phyloP scores from a whole-genome alignment of 2,888 invertebrate genomes.

The Hermaeophaga mercurialis region DNA sequence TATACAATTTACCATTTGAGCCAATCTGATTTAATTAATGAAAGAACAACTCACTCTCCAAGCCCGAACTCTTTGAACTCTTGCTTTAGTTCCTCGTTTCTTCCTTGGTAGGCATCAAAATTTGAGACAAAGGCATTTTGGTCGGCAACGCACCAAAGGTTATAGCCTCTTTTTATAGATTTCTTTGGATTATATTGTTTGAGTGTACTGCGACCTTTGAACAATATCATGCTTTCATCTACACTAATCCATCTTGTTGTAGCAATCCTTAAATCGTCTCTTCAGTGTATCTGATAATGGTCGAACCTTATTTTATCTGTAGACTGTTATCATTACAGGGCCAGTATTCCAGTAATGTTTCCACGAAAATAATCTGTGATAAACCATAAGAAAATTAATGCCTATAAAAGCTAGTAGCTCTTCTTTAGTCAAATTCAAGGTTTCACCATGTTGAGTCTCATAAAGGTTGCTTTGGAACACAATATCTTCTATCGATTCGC shows the following conservation, averaged over 20 bases:
- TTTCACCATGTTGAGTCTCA: too few species aligned
- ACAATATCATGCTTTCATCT: constrained; percentile 35
- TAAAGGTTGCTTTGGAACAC: too few species aligned
- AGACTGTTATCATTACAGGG: constrained; percentile 28
- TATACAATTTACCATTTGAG: constrained; percentile 22
- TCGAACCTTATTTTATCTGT: constrained; percentile 28
- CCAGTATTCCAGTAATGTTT: constrained; percentile 21
- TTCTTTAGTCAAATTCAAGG: too few species aligned
- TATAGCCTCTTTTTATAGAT: constrained; percentile 40
- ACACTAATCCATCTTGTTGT: constrained; percentile 25
- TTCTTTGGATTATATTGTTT: constrained; percentile 41
- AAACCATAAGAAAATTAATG: too few species aligned
- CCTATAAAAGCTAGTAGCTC: too few species aligned
- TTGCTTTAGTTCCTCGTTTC: constrained; percentile 30
- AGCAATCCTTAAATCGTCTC: constrained; percentile 12
- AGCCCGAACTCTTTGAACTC: constrained; percentile 35
- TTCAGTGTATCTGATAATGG: constrained; percentile 22
- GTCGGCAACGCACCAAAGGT: constrained; percentile 35
- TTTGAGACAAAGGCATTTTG: constrained; percentile 27
- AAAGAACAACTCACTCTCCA: constrained; percentile 39
- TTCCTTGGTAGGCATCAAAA: constrained; percentile 41
- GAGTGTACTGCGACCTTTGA: constrained; percentile 34
- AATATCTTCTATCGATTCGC: too few species aligned
- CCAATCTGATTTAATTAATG: constrained; percentile 29
- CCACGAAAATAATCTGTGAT: too few species aligned